Base-by-base conservation (phyloP, 2,113 vertebrate species). In the Macaca nemestrina region DNA sequence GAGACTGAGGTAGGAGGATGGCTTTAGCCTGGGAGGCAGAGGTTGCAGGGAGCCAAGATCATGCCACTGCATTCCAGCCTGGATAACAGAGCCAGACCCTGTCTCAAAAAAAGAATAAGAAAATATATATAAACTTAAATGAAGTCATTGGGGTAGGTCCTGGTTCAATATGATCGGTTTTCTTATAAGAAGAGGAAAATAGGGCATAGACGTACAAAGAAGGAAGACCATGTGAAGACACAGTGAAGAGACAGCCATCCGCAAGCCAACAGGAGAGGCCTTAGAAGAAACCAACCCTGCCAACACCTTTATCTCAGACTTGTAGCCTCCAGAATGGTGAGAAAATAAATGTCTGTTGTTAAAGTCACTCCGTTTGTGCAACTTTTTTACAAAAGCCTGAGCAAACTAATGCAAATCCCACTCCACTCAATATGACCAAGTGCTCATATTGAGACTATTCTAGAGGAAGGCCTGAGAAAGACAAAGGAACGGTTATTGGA, bases 231-330 rank as follows among this genome's bases (percentile, higher is more conserved):
- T 0, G 0, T 1, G 10, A 67, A 10, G 83, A 61, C 30, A 57
- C 17, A 35, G 14, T 3, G 55, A 52, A 27, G 32, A 22, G 35
- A 6, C 9, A 3, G 79, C n/a, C 8, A 0, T 12, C 35, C 8
- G 13, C 16, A 32, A 92, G n/a, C 40, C 88, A 4, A 45, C 14
- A 6, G 23, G 57, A 18, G 72, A 78, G 18, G 22, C 35, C 43
- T n/a, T 23, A 3, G 38, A 25, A 67, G 40, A 73, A 90, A 48
- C 8, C 85, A 25, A 0, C 17, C 9, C 50, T 35, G 8, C 9
- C 0, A 0, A 81, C 72, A 64, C 73, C n/a, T 48, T 40, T 35
- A 57, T 45, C 80, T 68, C 10, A 22, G 38, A 52, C 61, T 35
- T 70, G 14, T 0, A 57, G 43, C 16, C 61, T 80, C 82, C 23